These are phyloP conservation scores for Cygnus olor DNA, from an alignment of 2,797 vertebrate genomes.

Conservation along the genomic window DNA sequence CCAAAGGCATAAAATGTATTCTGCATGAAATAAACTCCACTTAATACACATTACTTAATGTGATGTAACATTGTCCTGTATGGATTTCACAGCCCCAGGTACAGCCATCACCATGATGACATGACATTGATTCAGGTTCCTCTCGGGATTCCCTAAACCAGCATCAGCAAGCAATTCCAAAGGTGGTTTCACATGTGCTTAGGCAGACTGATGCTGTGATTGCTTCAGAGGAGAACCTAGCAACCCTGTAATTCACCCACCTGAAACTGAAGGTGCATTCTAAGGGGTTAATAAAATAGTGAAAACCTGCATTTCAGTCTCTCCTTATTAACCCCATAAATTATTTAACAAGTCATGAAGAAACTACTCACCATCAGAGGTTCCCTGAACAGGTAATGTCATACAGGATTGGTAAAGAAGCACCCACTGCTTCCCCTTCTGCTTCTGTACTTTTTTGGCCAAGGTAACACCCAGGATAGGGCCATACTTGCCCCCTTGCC, in stretches of 20 bases:
- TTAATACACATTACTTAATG: neutral
- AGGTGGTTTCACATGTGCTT: neutral
- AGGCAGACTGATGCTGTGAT: neutral
- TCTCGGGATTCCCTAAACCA: neutral
- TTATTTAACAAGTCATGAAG: neutral
- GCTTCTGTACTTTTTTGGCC: neutral
- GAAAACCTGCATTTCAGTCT: neutral
- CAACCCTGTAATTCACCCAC: neutral
- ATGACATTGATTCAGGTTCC: neutral
- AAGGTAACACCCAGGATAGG: neutral
- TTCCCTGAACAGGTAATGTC: fast-evolving
- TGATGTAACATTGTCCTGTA: neutral
- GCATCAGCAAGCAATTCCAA: neutral
- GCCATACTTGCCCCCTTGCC: neutral
- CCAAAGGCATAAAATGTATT: neutral
- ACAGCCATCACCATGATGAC: neutral
- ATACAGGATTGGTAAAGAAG: neutral
- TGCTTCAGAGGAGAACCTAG: neutral
- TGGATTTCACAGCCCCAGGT: neutral
- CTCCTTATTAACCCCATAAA: neutral
- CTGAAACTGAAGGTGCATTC: neutral
- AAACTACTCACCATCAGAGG: neutral
- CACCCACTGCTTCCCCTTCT: neutral
- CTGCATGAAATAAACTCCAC: neutral
- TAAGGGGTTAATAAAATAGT: neutral